phyloP scores from a whole-genome alignment of 2,113 vertebrate genomes.

The Sander vitreus region DNA sequence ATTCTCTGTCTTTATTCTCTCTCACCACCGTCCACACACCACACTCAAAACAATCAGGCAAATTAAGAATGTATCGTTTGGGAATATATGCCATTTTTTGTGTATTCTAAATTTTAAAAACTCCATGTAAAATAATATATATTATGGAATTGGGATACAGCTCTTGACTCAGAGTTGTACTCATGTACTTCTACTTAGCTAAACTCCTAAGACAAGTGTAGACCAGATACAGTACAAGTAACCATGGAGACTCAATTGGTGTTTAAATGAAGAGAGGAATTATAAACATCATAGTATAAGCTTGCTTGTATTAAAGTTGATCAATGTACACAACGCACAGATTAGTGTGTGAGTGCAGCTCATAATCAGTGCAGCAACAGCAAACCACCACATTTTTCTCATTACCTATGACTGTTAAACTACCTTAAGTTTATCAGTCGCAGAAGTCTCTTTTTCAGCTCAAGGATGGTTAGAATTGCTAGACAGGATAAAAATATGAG shows the following conservation, averaged over 20 bases:
- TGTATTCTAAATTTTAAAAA: neutral
- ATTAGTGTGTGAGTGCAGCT: neutral
- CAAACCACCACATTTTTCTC: neutral
- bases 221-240: neutral
- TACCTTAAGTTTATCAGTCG: neutral
- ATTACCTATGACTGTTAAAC: neutral
- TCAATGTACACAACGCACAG: neutral
- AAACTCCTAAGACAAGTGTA: neutral
- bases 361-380: neutral
- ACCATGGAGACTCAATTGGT: slow-evolving; percentile 5
- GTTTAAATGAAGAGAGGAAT: neutral
- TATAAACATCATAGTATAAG: neutral
- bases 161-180: neutral
- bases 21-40: neutral
- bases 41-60: neutral
- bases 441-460: neutral
- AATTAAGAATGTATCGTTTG: neutral
- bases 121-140: neutral
- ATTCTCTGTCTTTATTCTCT: neutral
- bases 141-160: neutral
- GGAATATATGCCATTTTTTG: neutral
- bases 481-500: neutral
- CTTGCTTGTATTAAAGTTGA: neutral
- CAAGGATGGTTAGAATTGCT: neutral
- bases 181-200: neutral